These are phyloP conservation scores for Alethe diademata DNA, from an alignment of 2,113 vertebrate species.

Conservation along the genomic window DNA sequence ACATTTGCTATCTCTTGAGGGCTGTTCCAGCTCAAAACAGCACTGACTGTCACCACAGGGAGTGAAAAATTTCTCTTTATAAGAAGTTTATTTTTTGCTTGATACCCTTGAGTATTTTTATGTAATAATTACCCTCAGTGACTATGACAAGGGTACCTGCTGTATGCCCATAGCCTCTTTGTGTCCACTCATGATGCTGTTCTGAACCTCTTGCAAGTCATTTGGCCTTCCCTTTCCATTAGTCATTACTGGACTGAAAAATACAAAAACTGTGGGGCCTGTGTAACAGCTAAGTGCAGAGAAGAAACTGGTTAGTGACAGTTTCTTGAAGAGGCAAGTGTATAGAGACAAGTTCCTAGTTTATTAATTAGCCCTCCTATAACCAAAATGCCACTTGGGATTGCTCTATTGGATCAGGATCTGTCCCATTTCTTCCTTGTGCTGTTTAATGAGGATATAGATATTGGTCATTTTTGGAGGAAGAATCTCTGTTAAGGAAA, in stretches of 20 bases:
- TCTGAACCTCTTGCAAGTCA: neutral
- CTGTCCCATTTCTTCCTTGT: neutral
- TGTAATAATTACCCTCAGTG: neutral
- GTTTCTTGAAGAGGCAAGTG: neutral
- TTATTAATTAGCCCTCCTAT: neutral
- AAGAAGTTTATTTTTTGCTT: neutral
- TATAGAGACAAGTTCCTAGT: neutral
- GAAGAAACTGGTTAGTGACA: neutral
- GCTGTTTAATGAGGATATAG: neutral
- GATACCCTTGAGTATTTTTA: neutral
- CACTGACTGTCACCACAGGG: neutral
- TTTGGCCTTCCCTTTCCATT: neutral
- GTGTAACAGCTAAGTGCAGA: neutral
- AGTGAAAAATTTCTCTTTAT: neutral
- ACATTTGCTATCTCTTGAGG: neutral
- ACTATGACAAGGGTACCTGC: neutral
- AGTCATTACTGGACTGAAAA: neutral
- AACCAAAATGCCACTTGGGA: neutral
- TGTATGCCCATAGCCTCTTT: neutral
- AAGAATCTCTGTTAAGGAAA: neutral
- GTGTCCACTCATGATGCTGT: neutral
- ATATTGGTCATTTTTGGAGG: neutral
- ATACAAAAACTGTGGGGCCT: accelerated
- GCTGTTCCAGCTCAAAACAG: neutral
- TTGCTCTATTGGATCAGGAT: neutral